Percentiles rank a stretch among this genome's conserved stretches.
Conservation (phyloP, 2,797 vertebrate species). For the Petrocephalus schoutedeni region DNA sequence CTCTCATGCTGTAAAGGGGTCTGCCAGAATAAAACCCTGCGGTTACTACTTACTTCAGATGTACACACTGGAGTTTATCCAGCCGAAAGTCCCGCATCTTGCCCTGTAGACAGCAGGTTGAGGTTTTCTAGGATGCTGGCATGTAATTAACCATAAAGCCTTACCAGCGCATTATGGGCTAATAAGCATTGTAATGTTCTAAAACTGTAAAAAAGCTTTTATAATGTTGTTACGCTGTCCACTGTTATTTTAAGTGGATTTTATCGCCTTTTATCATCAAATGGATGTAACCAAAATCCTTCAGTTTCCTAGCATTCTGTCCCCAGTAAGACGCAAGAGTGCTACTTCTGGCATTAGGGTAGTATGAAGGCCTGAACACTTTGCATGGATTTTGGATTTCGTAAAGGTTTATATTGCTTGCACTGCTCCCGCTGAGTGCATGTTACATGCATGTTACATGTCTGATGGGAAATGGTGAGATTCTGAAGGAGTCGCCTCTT, state of each 20-base stretch:
- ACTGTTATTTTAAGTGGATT: neutral
- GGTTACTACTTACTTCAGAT: neutral
- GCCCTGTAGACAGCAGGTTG: slow-evolving; percentile 40
- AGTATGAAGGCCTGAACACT: neutral
- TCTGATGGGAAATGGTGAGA: neutral
- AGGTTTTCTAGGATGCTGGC: neutral
- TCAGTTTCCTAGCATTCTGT: neutral
- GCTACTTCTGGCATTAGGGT: neutral
- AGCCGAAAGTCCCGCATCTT: slow-evolving; percentile 31
- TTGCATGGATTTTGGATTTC: neutral
- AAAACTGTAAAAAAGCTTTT: neutral
- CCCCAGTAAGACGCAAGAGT: neutral
- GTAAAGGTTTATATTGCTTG: neutral
- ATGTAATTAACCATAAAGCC: neutral
- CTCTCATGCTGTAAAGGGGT: neutral
- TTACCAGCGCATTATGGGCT: neutral
- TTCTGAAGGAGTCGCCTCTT: slow-evolving; percentile 2
- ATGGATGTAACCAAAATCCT: neutral
- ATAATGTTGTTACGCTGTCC: neutral
- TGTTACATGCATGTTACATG: neutral
- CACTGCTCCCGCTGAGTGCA: neutral
- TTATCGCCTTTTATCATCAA: neutral
- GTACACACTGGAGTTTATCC: slow-evolving; percentile 40
- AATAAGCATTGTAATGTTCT: neutral
- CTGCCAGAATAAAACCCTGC: neutral